These are phyloP conservation scores for Nibea coibor DNA, from an alignment of 2,113 vertebrate genomes.

Conservation along the genomic window DNA sequence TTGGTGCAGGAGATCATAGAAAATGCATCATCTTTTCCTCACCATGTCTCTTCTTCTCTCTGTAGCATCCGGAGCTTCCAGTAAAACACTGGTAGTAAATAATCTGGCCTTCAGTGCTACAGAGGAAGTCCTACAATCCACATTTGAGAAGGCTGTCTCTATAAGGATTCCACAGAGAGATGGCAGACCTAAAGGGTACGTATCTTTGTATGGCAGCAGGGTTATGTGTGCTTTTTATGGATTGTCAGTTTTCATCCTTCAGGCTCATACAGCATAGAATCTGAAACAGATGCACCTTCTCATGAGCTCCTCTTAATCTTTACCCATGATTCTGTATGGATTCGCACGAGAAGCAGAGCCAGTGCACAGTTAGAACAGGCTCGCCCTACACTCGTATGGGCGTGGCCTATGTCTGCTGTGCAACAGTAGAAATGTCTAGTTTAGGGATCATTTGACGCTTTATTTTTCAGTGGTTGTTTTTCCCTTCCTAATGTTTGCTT, in stretches of 20 bases:
- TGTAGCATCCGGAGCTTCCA: constrained; percentile 12
- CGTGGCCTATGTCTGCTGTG: constrained; percentile 52
- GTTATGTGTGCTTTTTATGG: neutral
- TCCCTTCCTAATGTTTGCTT: neutral
- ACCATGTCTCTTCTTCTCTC: neutral
- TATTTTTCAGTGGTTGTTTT: too few relatives aligned
- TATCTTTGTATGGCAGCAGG: neutral
- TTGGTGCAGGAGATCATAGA: neutral
- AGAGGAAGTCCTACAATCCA: constrained; percentile 89
- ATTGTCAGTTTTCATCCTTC: neutral
- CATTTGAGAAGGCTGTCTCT: constrained; percentile 92
- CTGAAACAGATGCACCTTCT: constrained; percentile 37
- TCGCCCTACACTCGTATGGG: neutral
- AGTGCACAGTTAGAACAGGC: constrained; percentile 46
- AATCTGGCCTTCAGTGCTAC: constrained; percentile 92
- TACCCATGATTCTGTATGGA: constrained; percentile 64
- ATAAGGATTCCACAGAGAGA: constrained; percentile 93
- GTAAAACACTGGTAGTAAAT: constrained; percentile 92
- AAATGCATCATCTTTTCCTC: neutral
- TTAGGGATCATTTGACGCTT: neutral
- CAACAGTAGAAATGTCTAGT: constrained; percentile 33
- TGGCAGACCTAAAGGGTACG: constrained; percentile 93
- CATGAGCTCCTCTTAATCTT: constrained; percentile 72
- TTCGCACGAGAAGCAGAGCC: constrained; percentile 69
- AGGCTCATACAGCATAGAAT: neutral